Percentiles rank a stretch among this genome's conserved stretches.
These are phyloP conservation scores for Anaspis maculata DNA, from an alignment of 2,888 invertebrate species.

Conservation along the genomic window DNA sequence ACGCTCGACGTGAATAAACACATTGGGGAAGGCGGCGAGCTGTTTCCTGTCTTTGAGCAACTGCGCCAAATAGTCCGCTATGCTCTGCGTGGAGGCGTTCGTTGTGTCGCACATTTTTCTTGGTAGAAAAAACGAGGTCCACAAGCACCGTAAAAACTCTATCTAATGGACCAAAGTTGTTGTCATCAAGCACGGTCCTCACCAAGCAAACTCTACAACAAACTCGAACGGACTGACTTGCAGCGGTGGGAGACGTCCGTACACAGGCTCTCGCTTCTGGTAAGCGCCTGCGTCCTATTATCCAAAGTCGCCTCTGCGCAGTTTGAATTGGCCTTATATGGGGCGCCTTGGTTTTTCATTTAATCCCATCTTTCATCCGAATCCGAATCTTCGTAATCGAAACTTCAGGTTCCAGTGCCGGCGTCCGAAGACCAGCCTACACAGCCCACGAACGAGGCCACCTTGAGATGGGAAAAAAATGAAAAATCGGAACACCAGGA, in stretches of 20 bases:
- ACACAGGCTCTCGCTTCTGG: conserved; percentile 2
- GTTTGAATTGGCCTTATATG: conserved; percentile 18
- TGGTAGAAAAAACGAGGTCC: conserved; percentile 11
- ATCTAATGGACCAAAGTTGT: conserved; percentile 9
- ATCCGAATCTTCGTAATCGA: too few relatives aligned
- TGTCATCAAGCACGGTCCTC: conserved; percentile 8
- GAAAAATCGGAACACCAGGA: too few relatives aligned
- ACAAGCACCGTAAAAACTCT: conserved; percentile 7
- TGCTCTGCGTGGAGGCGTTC: conserved; percentile 75
- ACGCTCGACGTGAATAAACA: conserved; percentile 98
- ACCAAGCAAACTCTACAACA: conserved; percentile 18
- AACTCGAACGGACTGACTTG: conserved; percentile 22
- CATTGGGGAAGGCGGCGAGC: conserved; percentile 98
- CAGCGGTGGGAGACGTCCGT: conserved; percentile 4
- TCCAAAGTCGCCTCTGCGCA: conserved; percentile 27
- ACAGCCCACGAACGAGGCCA: too few relatives aligned
- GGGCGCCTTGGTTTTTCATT: conserved; percentile 12
- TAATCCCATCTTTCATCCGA: too few relatives aligned
- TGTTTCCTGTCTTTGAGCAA: conserved; percentile 99
- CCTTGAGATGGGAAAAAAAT: too few relatives aligned
- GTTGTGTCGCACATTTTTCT: conserved; percentile 39
- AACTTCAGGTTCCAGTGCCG: too few relatives aligned
- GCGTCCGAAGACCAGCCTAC: too few relatives aligned
- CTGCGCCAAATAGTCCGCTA: conserved; percentile 99
- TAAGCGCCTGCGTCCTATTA: conserved; percentile 19